Percentiles rank a stretch among this genome's conserved stretches.
phyloP scores from a whole-genome alignment of 92 coral and sea anemone genomes.

The Paramuricea clavata region DNA sequence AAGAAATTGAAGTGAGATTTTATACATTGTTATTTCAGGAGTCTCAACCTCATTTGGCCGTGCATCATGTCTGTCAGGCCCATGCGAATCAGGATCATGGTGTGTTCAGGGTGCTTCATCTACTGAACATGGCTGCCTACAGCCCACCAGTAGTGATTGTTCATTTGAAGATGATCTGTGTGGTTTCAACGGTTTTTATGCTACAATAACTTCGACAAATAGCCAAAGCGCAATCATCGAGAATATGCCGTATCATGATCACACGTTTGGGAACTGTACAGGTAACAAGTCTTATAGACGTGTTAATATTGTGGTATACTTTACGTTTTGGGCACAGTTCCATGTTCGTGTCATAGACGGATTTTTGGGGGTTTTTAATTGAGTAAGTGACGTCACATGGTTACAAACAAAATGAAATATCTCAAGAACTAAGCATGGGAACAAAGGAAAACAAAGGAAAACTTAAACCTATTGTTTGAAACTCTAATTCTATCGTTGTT shows the following conservation, averaged over 20 bases:
- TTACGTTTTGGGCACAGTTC: too few relatives aligned
- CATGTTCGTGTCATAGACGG: too few relatives aligned
- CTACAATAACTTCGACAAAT: background rate
- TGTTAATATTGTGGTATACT: background rate
- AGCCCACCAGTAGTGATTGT: background rate
- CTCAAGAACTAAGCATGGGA: too few relatives aligned
- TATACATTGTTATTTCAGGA: background rate
- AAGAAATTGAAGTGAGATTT: too few relatives aligned
- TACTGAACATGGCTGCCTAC: background rate
- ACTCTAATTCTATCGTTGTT: too few relatives aligned
- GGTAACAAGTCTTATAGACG: too few relatives aligned
- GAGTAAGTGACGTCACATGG: too few relatives aligned
- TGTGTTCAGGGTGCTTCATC: background rate
- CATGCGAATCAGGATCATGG: conserved; percentile 21
- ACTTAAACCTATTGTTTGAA: too few relatives aligned
- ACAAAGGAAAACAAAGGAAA: too few relatives aligned
- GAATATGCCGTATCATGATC: conserved; percentile 32
- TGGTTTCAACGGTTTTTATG: background rate
- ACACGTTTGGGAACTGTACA: conserved; percentile 1
- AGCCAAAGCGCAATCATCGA: background rate
- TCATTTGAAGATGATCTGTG: conserved; percentile 13
- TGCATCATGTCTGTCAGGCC: conserved; percentile 26
- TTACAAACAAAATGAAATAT: too few relatives aligned
- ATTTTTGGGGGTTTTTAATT: too few relatives aligned
- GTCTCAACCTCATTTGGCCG: background rate